Base-by-base conservation (phyloP, 2,797 vertebrate genomes). In the Oceanodroma leucorhoa region DNA sequence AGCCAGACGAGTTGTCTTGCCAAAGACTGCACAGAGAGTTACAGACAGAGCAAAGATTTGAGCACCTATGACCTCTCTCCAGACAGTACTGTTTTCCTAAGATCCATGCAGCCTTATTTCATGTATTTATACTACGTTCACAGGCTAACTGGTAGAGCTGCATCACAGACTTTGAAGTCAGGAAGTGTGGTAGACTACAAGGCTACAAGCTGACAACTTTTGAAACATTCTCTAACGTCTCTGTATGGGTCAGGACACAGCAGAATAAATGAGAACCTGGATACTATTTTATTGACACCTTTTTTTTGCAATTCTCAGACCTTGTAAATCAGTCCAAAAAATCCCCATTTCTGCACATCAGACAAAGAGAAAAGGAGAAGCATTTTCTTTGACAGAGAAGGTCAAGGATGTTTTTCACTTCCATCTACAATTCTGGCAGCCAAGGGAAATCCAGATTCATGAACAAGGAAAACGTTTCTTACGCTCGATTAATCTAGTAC, bases 341-440 rank as follows among this genome's bases (percentile, higher is more conserved):
- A 24, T 67, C 71, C n/a, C 11, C 5, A 36, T 94, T 93, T 94
- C 73, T 93, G 41, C 43, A 66, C 72, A 83, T 60, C 61, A 84
- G 67, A 92, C 40, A 90, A 89, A 80, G 45, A 70, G 57, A 94
- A 82, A 86, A 17, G 29, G 17, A 77, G 38, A 93, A 87, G 19
- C 50, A 67, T 81, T 97, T 95, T 92, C 81, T 94, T 91, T 94
- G 92, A 90, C 67, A 92, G 73, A 85, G 48, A 93, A 96, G 89
- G 94, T 96, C 92, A 96, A 91, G 73, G 72, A 94, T 85, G 57
- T 77, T 95, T 96, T 94, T 75, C 54, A 43, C 60, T 93, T 95
- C 93, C 88, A 84, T 93, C 87, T 94, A 58, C 70, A 72, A 29
- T 87, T 85, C 75, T 93, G 83, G 64, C 82, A 97, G 93, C 72